Evolutionary conservation across 1,140 invertebrate genomes (phyloP).

Genomic region (Rhopalosiphum maidis): DNA sequence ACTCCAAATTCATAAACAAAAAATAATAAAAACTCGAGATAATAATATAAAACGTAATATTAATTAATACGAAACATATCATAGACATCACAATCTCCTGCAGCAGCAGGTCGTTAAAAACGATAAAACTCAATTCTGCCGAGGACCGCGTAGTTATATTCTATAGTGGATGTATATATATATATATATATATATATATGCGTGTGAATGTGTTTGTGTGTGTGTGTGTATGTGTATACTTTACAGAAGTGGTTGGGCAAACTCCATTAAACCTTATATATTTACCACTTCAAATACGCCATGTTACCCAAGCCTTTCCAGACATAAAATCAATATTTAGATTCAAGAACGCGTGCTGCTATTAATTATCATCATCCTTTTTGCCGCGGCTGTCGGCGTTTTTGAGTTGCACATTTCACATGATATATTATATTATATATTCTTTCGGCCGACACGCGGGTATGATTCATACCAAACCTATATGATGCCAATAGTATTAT

Average conservation of each 20-base stretch:
- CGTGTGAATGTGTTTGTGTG: too few species aligned
- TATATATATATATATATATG: background rate
- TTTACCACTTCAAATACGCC: conserved; percentile 26
- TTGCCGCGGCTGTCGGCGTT: background rate
- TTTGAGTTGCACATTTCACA: background rate
- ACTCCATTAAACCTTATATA: conserved; percentile 25
- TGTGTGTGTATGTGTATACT: background rate
- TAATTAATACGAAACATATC: conserved; percentile 20
- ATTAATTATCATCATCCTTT: conserved; percentile 36
- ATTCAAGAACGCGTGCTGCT: conserved; percentile 9
- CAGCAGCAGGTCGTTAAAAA: background rate
- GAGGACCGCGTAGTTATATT: background rate
- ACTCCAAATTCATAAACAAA: background rate
- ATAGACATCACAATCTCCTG: background rate
- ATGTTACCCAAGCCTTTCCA: background rate
- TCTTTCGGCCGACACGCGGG: background rate
- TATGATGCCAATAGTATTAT: background rate
- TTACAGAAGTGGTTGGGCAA: conserved; percentile 24
- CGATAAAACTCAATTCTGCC: background rate
- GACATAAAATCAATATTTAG: conserved; percentile 27
- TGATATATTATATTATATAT: background rate
- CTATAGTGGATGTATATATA: background rate
- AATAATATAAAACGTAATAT: background rate
- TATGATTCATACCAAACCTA: background rate
- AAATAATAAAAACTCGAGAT: background rate